Conservation (phyloP, 1,140 invertebrate genomes). For the Caenorhabditis inopinata region DNA sequence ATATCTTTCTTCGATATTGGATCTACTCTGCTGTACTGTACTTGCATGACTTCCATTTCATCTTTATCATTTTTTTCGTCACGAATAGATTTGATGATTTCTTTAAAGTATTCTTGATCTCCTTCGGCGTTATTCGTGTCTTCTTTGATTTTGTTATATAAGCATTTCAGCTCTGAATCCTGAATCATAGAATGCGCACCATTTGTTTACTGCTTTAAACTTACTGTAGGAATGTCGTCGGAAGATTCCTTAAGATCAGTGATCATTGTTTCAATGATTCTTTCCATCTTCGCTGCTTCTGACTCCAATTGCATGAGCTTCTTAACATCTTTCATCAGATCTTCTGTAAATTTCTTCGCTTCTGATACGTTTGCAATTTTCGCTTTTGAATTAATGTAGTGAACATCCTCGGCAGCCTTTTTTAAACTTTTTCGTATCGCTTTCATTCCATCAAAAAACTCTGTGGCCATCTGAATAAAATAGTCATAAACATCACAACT, state of each 20-base stretch:
- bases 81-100: background rate
- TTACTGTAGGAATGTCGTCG: background rate
- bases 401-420: background rate
- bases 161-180: background rate
- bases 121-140: background rate
- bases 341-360: background rate
- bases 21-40: background rate
- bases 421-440: background rate
- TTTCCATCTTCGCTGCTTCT: background rate
- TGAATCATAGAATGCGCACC: no score
- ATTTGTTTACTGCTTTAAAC: no score
- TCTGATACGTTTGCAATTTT: background rate
- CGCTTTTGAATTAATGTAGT: background rate
- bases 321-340: no score
- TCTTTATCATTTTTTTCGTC: background rate
- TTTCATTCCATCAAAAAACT: background rate
- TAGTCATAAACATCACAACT: background rate
- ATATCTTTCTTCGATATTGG: conserved; percentile 26
- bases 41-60: background rate
- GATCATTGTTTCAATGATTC: background rate
- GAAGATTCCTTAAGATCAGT: background rate
- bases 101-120: background rate
- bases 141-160: background rate
- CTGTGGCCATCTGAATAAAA: background rate
- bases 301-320: no score